These are phyloP conservation scores for Sesamia nonagrioides DNA, from an alignment of 1,140 invertebrate genomes.

Conservation along the genomic window DNA sequence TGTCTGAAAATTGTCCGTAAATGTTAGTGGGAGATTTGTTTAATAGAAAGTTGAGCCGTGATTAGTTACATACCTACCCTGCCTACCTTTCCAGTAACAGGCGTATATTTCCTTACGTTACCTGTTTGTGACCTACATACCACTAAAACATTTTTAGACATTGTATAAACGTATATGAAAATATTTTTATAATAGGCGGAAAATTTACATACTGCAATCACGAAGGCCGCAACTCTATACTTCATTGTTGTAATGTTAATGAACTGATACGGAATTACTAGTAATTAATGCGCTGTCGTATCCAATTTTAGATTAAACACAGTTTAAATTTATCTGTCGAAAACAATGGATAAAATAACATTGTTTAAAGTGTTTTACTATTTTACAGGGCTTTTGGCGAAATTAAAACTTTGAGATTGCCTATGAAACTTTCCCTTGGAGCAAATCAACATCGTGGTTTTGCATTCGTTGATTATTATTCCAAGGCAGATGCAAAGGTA, in stretches of 20 bases:
- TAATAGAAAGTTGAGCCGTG: too few relatives aligned
- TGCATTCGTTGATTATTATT: conserved; percentile 97
- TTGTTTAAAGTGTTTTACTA: conserved; percentile 36
- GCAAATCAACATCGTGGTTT: conserved; percentile 97
- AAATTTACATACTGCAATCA: background rate
- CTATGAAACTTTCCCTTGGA: conserved; percentile 94
- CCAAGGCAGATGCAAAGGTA: conserved; percentile 97
- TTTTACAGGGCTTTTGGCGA: conserved; percentile 96
- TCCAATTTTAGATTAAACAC: conserved; percentile 41
- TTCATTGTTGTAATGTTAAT: conserved; percentile 14
- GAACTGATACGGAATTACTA: conserved; percentile 46
- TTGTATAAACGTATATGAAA: background rate
- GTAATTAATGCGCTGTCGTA: conserved; percentile 32
- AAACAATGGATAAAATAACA: background rate
- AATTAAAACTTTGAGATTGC: conserved; percentile 96
- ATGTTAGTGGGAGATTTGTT: too few relatives aligned
- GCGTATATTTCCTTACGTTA: background rate
- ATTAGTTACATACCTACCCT: too few relatives aligned
- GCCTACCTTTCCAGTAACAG: too few relatives aligned
- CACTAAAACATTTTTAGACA: background rate
- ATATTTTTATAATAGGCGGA: conserved; percentile 10
- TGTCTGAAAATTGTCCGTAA: too few relatives aligned
- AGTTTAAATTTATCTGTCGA: conserved; percentile 32
- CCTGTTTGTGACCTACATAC: background rate
- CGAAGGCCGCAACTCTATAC: conserved; percentile 1